Evolutionary conservation across 1,140 invertebrate genomes (phyloP).

Genomic region (Dreissena polymorpha): DNA sequence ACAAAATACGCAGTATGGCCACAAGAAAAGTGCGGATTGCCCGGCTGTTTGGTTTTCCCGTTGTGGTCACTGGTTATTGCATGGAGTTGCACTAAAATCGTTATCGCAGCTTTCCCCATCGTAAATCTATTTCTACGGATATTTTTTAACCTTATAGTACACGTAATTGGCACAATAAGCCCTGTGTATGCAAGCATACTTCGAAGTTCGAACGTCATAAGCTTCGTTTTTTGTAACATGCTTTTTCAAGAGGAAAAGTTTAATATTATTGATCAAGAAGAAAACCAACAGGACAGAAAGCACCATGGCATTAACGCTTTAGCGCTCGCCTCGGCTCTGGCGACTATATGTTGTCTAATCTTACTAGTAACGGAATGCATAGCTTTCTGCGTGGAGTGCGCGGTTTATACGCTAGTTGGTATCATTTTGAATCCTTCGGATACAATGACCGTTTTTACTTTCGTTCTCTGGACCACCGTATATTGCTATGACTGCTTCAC

Average conservation of each 20-base stretch:
- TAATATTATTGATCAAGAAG: too few species aligned
- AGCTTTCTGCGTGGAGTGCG: constrained; percentile 28
- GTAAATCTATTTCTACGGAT: constrained; percentile 17
- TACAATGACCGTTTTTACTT: constrained; percentile 34
- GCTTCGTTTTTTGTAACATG: neutral
- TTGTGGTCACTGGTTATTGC: constrained; percentile 12
- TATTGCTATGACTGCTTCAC: constrained; percentile 35
- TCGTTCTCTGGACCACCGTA: constrained; percentile 5
- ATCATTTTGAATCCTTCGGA: constrained; percentile 30
- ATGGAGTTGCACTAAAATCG: neutral
- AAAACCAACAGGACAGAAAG: constrained; percentile 4
- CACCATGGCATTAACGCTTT: constrained; percentile 16
- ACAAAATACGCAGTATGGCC: constrained; percentile 13
- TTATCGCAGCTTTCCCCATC: constrained; percentile 19
- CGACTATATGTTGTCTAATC: constrained; percentile 10
- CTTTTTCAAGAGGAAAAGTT: neutral
- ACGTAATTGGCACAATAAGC: neutral
- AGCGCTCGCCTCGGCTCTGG: constrained; percentile 16
- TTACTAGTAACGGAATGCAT: constrained; percentile 19
- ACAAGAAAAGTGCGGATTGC: neutral
- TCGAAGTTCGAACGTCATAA: neutral
- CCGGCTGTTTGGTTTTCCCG: constrained; percentile 20
- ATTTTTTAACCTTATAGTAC: constrained; percentile 6
- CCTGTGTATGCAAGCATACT: neutral
- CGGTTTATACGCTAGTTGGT: constrained; percentile 18